Percentiles rank a stretch among this genome's conserved stretches.
Evolutionary conservation across 1,140 invertebrate species (phyloP).

Genomic region (Telenomus remus): DNA sequence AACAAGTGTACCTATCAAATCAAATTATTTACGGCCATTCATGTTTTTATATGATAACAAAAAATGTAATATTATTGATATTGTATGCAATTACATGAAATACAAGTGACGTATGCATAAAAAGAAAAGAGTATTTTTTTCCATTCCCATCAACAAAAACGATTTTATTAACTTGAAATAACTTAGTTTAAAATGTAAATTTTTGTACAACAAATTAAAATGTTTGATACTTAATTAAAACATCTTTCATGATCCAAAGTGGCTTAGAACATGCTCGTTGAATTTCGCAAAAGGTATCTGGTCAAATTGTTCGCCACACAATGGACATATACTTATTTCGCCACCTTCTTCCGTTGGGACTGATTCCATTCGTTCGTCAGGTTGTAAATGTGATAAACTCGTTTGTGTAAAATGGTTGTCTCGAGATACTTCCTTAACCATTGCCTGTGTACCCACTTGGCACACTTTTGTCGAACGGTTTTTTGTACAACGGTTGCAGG

Average conservation of each 20-base stretch:
- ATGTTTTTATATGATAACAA: conserved; percentile 29
- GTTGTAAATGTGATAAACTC: conserved; percentile 58
- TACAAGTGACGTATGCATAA: conserved; percentile 21
- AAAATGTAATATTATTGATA: conserved; percentile 5
- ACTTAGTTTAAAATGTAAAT: too few relatives aligned
- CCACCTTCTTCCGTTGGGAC: conserved; percentile 28
- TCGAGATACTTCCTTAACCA: conserved; percentile 55
- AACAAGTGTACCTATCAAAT: too few relatives aligned
- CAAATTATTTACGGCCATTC: conserved; percentile 16
- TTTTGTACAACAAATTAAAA: not conserved
- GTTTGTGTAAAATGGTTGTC: conserved; percentile 67
- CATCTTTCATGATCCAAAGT: conserved; percentile 64
- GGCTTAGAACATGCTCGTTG: conserved; percentile 74
- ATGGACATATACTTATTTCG: conserved; percentile 69
- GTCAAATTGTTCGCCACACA: conserved; percentile 69
- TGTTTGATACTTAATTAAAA: not conserved
- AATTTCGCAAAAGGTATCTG: conserved; percentile 68
- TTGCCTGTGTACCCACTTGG: conserved; percentile 67
- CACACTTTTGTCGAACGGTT: conserved; percentile 65
- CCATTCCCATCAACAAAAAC: too few relatives aligned
- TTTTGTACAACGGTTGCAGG: conserved; percentile 63
- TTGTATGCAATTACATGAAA: conserved; percentile 29
- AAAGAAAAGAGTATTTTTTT: too few relatives aligned
- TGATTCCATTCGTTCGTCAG: conserved; percentile 46
- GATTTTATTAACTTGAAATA: too few relatives aligned